Percentiles rank a stretch among this genome's conserved stretches.
phyloP scores from a whole-genome alignment of 2,888 invertebrate genomes.

The Lobophora halterata region DNA sequence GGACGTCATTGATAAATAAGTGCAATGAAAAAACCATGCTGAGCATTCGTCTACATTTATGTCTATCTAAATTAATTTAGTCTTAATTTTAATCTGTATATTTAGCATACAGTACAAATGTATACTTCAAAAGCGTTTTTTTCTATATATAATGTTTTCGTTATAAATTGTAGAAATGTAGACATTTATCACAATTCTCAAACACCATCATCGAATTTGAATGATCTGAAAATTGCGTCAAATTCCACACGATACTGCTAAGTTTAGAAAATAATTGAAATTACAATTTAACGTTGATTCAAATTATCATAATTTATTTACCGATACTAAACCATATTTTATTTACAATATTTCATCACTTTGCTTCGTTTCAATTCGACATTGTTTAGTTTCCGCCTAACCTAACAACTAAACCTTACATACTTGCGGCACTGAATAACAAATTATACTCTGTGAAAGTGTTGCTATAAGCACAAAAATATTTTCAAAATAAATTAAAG shows the following conservation, averaged over 20 bases:
- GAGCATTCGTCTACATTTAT: slow-evolving; percentile 69
- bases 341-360: slow-evolving; percentile 65
- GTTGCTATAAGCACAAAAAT: slow-evolving; percentile 19
- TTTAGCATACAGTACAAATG: slow-evolving; percentile 63
- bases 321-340: slow-evolving; percentile 47
- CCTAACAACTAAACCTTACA: slow-evolving; percentile 48
- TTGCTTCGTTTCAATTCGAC: slow-evolving; percentile 70
- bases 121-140: slow-evolving; percentile 69
- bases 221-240: slow-evolving; percentile 24
- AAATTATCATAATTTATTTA: slow-evolving; percentile 37
- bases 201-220: slow-evolving; percentile 18
- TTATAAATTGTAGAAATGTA: slow-evolving; percentile 39
- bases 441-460: slow-evolving; percentile 18
- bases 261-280: slow-evolving; percentile 35
- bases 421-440: slow-evolving; percentile 12
- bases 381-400: slow-evolving; percentile 69
- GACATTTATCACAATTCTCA: slow-evolving; percentile 28
- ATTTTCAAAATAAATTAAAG: slow-evolving; percentile 3
- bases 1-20: slow-evolving; percentile 43
- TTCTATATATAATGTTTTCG: slow-evolving; percentile 55
- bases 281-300: slow-evolving; percentile 44
- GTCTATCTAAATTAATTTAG: slow-evolving; percentile 66
- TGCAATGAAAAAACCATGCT: slow-evolving; percentile 45
- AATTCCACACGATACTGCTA: slow-evolving; percentile 28
- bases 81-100: slow-evolving; percentile 49